Evolutionary conservation across 2,113 vertebrate genomes (phyloP), one percentile per base, ranked within the genome.

Genomic region (Dascyllus trimaculatus): DNA sequence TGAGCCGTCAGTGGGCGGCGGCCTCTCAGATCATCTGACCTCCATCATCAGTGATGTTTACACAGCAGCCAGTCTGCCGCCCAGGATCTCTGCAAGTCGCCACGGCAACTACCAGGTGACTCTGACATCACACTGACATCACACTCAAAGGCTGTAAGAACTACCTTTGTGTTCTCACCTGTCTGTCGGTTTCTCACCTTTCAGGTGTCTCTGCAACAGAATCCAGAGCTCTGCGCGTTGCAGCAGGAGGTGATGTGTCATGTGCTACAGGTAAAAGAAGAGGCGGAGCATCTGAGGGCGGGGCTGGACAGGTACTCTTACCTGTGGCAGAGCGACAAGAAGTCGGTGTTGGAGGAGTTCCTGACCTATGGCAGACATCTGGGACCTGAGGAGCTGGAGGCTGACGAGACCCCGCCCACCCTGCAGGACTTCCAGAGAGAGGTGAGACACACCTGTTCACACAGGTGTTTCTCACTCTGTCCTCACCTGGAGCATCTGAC

Each of bases 401-500:
- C 66, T 0, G 59, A 51, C 0, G 32, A 71, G 22, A n/a, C 48
- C 21, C 72, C 75, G 0, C 84, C 85, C 25, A 84, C 65, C 18
- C 73, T 87, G 3, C 80, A 56, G 15, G 86, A 88, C 60, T 90
- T 91, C 67, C 61, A 64, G 53, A 82, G 75, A 61, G 71, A 82
- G 86, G 88, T 88, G 68, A 45, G 72, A 21, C 48, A 17, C 59
- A 32, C 24, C 63, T 65, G 60, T 9, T 14, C 11, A 29, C 25
- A 26, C 53, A 19, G 2, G 38, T 53, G 32, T n/a, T n/a, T n/a
- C n/a, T n/a, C n/a, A n/a, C n/a, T 61, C 0, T 48, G 22, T 17
- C n/a, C 25, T 18, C 52, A 15, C 52, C 66, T 26, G 67, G 13
- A 40, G 38, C 38, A 11, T 9, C 38, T 40, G 4, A 35, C 35